Evolutionary conservation across 2,888 invertebrate species (phyloP).

Genomic region (Ceraclea dissimilis): DNA sequence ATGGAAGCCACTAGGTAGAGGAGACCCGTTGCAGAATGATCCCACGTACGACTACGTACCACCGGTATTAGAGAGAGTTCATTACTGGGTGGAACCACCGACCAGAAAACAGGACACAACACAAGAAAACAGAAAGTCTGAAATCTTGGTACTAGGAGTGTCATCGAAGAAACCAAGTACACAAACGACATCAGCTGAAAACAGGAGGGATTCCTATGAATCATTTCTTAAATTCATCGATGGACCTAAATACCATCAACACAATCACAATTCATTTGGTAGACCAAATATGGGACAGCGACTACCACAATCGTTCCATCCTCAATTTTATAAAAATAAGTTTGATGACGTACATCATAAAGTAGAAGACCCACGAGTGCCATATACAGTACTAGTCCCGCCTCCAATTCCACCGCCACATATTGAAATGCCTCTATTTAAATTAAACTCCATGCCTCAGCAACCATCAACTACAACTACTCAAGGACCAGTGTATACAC

Average conservation of each 20-base stretch:
- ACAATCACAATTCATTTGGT: slow-evolving; percentile 32
- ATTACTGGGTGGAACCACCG: slow-evolving; percentile 69
- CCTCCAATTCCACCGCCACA: slow-evolving; percentile 53
- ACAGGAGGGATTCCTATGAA: slow-evolving; percentile 35
- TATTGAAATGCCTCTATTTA: slow-evolving; percentile 29
- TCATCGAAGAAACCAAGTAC: slow-evolving; percentile 60
- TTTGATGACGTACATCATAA: slow-evolving; percentile 49
- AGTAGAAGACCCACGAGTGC: slow-evolving; percentile 46
- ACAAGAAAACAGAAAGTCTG: slow-evolving; percentile 51
- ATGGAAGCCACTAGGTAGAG: slow-evolving; percentile 77
- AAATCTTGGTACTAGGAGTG: slow-evolving; percentile 62
- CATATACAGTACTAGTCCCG: slow-evolving; percentile 62
- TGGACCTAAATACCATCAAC: slow-evolving; percentile 37
- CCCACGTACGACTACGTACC: slow-evolving; percentile 82
- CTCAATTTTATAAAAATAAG: slow-evolving; percentile 31
- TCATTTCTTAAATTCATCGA: slow-evolving; percentile 44
- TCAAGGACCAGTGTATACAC: slow-evolving; percentile 28
- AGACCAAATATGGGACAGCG: slow-evolving; percentile 33
- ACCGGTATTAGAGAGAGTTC: slow-evolving; percentile 68
- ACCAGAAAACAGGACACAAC: slow-evolving; percentile 49
- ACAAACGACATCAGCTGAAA: slow-evolving; percentile 32
- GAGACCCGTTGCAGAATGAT: slow-evolving; percentile 75
- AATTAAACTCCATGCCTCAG: slow-evolving; percentile 31
- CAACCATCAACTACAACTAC: slow-evolving; percentile 22
- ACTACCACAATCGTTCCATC: slow-evolving; percentile 34